Percentiles rank a stretch among this genome's conserved stretches.
phyloP scores from a whole-genome alignment of 2,797 vertebrate species.

The Sylvilagus floridanus region DNA sequence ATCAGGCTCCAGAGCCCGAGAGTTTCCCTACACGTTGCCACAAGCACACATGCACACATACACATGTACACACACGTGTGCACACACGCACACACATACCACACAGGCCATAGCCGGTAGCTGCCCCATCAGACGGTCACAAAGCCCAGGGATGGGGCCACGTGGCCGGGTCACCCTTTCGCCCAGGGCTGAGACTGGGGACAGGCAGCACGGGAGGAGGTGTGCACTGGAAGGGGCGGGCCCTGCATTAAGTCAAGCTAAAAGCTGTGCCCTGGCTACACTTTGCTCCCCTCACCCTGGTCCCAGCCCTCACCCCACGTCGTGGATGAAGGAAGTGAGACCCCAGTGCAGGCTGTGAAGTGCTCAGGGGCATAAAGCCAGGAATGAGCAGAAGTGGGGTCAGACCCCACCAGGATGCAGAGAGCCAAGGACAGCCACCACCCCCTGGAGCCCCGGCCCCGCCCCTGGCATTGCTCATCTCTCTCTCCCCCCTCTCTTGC shows the following conservation, averaged over 20 bases:
- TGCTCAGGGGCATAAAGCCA: not conserved
- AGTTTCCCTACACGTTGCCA: no score
- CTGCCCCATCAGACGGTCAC: not conserved
- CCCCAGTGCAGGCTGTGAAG: not conserved
- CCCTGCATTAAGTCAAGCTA: not conserved
- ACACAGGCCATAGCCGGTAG: not conserved
- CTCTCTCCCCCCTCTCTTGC: no score
- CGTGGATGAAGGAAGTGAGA: not conserved
- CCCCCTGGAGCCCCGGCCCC: not conserved
- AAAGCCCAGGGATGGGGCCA: not conserved
- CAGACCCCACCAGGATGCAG: not conserved
- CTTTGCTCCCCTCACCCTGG: not conserved
- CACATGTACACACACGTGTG: not conserved
- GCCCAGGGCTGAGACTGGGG: not conserved
- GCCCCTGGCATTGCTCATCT: not conserved
- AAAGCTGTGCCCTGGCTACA: not conserved
- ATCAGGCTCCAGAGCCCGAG: not conserved
- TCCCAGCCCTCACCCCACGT: not conserved
- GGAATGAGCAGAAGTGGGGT: accelerated
- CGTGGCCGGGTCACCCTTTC: not conserved
- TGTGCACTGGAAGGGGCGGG: accelerated
- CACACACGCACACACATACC: no score
- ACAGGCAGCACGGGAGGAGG: not conserved
- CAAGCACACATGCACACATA: no score
- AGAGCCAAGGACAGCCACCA: not conserved